A percentile compares a stretch with the other conserved stretches of the same genome.
phyloP scores from a whole-genome alignment of 2,888 invertebrate genomes.

The Copidosoma aretas region DNA sequence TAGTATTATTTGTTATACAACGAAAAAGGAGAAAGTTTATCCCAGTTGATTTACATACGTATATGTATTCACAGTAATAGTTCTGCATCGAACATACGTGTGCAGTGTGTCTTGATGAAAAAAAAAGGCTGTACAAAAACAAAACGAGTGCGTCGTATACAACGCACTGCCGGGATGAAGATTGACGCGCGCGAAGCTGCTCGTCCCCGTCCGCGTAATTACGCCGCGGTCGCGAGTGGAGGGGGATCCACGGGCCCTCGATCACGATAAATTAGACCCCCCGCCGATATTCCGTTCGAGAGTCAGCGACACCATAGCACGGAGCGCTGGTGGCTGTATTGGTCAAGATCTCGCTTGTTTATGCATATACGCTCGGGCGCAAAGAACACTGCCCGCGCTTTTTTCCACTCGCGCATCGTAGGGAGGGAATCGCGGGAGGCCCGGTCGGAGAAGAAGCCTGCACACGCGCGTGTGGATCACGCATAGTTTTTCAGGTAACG shows the following conservation, averaged over 20 bases:
- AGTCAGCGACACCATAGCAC: background rate
- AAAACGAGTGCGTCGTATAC: slow-evolving; percentile 29
- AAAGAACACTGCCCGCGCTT: background rate
- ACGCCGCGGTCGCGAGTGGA: background rate
- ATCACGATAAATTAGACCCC: slow-evolving; percentile 12
- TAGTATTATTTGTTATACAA: no score
- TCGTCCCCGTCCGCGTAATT: slow-evolving; percentile 1
- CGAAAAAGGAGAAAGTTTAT: no score
- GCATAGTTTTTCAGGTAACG: slow-evolving; percentile 45
- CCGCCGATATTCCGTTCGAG: background rate
- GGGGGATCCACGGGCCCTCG: background rate
- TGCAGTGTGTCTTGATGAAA: no score
- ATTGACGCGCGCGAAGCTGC: background rate
- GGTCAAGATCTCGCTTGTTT: slow-evolving; percentile 15
- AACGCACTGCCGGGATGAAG: background rate
- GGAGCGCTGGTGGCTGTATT: background rate
- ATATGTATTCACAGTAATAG: no score
- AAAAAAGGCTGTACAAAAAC: slow-evolving; percentile 37
- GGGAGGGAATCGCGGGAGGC: slow-evolving; percentile 11
- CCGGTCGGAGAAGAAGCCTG: slow-evolving; percentile 39
- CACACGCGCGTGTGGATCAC: slow-evolving; percentile 27
- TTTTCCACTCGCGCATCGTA: background rate
- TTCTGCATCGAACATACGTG: no score
- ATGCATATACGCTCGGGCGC: background rate
- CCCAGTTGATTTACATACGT: no score